Evolutionary conservation across 2,888 invertebrate genomes (phyloP).

Genomic region (Chelonus formosanus): DNA sequence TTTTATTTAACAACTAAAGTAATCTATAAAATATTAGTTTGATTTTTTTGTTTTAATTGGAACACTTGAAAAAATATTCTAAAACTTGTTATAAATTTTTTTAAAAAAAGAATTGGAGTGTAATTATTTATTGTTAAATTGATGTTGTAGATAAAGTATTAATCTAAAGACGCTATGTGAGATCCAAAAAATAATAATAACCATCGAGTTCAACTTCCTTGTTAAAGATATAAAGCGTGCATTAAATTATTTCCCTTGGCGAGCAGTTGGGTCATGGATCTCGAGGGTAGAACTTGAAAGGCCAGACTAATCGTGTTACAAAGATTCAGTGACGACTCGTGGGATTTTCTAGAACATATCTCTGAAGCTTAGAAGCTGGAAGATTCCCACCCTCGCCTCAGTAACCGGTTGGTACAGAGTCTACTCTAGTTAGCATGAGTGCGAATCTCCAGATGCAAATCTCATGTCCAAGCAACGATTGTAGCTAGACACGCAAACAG

Average conservation of each 20-base stretch:
- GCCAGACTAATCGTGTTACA: constrained; percentile 7
- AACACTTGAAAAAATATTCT: too few species aligned
- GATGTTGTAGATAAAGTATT: too few species aligned
- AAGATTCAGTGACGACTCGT: constrained; percentile 18
- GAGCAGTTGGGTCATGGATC: constrained; percentile 8
- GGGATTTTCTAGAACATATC: constrained; percentile 12
- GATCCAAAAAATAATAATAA: constrained; percentile 1
- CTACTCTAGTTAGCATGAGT: constrained; percentile 19
- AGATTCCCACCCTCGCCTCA: constrained; percentile 21
- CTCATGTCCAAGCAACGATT: constrained; percentile 29
- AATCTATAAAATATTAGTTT: too few species aligned
- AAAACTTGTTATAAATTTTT: too few species aligned
- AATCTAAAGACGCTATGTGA: neutral
- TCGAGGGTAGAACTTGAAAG: constrained; percentile 15
- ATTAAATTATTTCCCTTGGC: constrained; percentile 12
- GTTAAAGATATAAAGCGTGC: constrained; percentile 6
- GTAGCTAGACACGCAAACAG: constrained; percentile 32
- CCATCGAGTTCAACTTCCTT: neutral
- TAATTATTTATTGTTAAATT: too few species aligned
- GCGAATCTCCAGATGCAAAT: constrained; percentile 32
- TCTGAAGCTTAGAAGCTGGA: neutral
- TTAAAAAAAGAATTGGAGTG: too few species aligned
- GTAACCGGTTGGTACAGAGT: constrained; percentile 10
- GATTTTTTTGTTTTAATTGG: too few species aligned
- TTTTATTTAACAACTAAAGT: too few species aligned